Conservation (phyloP, 2,888 invertebrate species). For the Metacarcinus magister region DNA sequence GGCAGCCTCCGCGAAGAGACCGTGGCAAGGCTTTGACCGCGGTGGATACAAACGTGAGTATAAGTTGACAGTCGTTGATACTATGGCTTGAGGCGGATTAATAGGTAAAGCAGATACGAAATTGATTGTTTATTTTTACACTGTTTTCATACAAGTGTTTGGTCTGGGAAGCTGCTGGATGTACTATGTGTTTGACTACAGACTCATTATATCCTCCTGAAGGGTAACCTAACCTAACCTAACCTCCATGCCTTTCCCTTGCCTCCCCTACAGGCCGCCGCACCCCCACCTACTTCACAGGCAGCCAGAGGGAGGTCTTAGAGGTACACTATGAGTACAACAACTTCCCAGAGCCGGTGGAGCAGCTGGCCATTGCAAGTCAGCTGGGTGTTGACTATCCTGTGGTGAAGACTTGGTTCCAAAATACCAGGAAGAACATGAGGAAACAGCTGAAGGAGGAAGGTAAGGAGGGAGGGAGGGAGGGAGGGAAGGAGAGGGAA, state of each 20-base stretch:
- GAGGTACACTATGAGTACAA: conserved; percentile 79
- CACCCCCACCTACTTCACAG: conserved; percentile 77
- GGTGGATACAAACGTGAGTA: conserved; percentile 62
- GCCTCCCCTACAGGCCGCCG: conserved; percentile 63
- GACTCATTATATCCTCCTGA: too few relatives aligned
- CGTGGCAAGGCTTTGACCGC: conserved; percentile 62
- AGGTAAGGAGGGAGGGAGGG: conserved; percentile 22
- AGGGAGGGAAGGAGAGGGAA: neutral
- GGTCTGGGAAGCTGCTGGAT: neutral
- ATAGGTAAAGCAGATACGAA: too few relatives aligned
- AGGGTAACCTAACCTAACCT: too few relatives aligned
- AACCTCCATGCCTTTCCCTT: neutral
- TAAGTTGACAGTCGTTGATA: neutral
- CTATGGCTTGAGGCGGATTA: neutral
- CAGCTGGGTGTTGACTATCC: conserved; percentile 76
- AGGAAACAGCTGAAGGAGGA: conserved; percentile 77
- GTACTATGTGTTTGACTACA: neutral
- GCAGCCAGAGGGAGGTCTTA: conserved; percentile 78
- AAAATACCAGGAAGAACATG: conserved; percentile 78
- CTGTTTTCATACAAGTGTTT: too few relatives aligned
- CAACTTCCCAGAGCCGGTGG: conserved; percentile 80
- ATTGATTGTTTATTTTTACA: too few relatives aligned
- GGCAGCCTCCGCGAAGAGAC: conserved; percentile 64
- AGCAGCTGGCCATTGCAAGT: conserved; percentile 74
- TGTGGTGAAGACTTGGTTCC: conserved; percentile 81